Base-by-base conservation (phyloP, 64 coral and sea anemone genomes). In the Porites lutea region DNA sequence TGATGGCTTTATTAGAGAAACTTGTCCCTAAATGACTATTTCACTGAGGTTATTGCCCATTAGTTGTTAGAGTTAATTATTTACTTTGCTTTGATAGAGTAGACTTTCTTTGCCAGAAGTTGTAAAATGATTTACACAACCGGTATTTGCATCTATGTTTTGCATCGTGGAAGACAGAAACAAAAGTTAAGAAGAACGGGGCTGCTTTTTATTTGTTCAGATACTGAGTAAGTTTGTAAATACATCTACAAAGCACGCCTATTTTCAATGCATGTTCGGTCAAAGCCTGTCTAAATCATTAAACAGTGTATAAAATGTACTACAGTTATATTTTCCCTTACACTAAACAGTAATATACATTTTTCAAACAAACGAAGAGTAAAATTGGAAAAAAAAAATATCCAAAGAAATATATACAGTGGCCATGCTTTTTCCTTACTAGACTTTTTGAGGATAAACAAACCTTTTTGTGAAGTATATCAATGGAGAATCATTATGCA, bases 1-100 rank as follows among this genome's bases (percentile, higher is more conserved):
- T 89, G 59, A 89, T 78, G 77, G 74, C 62, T 50, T 59, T 89
- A 52, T 50, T 78, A 62, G 55, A 88, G 45, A 71, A 75, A 76
- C 60, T 73, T 59, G 77, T 21, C 8, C 77, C 52, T 8, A 79
- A 79, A 21, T 79, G 77, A 79, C 51, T 22, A 59, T 27, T 3
- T 71, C 19, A 19, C 19, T 22, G 22, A 11, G 53, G 53, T 55
- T 11, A 37, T 37, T 37, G 27, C 27, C 27, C 27, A 37, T 71
- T 21, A 71, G 1, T 21, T 71, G 18, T 21, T 22, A 71, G 67
- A 71, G 67, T 71, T 0, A 21, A 21, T n/a, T n/a, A n/a, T 71
- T 21, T 21, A 71, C 19, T 21, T 71, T 21, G 6, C 16, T n/a
- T n/a, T 21, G 67, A 71, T 21, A 71, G 19, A 21, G 67, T 71